Base-by-base conservation (phyloP, 2,113 vertebrate species). In the Malurus alboscapulatus region DNA sequence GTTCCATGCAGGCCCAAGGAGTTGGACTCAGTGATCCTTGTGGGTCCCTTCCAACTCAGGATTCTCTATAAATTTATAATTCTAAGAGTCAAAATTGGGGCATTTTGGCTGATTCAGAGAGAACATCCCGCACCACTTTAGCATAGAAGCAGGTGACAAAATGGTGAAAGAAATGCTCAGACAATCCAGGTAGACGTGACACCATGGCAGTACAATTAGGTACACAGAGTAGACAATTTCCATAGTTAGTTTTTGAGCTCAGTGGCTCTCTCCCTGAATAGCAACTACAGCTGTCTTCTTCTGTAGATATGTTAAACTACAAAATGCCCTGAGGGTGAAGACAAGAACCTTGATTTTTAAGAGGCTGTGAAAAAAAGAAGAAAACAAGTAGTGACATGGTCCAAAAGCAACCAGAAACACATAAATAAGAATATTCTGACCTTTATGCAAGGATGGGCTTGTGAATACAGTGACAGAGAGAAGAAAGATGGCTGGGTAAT, bases 301-400 rank as follows among this genome's bases (percentile, higher is more conserved):
- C 32, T 53, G 42, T 25, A 69, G 40, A 17, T 88, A 24, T 32
- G 11, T 72, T 84, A 87, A 89, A 89, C 9, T 12, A 75, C 87
- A 66, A 85, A 91, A 54, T 22, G 30, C 45, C 81, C 40, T 55
- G 29, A 89, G 30, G 42, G 18, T 0, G 0, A 95, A 63, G 44
- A 58, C 27, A 89, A 80, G 61, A 93, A 81, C 68, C 50, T 53
- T 65, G 53, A 61, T 65, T 75, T 88, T 59, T 72, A 79, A 62
- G 45, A 87, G 92, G 54, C 9, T 73, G 38, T 79, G 40, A 89
- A 59, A 67, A 88, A 88, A 88, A 90, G 22, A 65, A 88, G 27
- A 59, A 84, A 91, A 38, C 15, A 87, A 55, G 51, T 34, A 25
- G 20, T 72, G 48, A 51, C 18, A 40, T 14, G 8, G 30, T 69